Base-by-base conservation (phyloP, 2,888 invertebrate species). In the Alsophila aescularia region DNA sequence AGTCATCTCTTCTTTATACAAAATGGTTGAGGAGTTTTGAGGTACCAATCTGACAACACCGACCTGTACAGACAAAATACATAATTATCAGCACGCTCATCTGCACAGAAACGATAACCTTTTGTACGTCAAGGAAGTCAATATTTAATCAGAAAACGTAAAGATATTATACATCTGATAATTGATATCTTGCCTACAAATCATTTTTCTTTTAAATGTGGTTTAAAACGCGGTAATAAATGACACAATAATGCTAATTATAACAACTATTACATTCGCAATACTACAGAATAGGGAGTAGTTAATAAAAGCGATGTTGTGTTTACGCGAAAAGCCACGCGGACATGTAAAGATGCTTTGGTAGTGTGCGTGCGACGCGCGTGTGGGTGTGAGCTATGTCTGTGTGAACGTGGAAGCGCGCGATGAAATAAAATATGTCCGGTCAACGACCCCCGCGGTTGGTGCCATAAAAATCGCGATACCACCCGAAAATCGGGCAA, bases 361-460 rank as follows among this genome's bases (percentile, higher is more conserved):
- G 52, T 57, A 62, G 90, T 87, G 84, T 85, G 87, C 77, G 85
- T 82, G 81, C 27, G 71, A 70, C 64, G 72, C 62, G 72, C 68
- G 66, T 67, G 69, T 73, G 80, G 82, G 86, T 82, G 87, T 79
- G 85, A 76, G 82, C 75, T 72, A 76, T 78, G 69, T 80, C 85
- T 88, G 87, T 87, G 88, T 85, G 89, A 83, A 87, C 87, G 85
- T 90, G 89, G 89, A 90, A 89, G 89, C 85, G 90, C 89, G 90
- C 90, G 91, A 90, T 91, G 88, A 90, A 91, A 91, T 91, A 91
- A 91, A 91, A 90, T 90, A 90, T 90, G 91, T 90, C 87, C 90
- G 91, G 90, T 89, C 91, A 89, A 85, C 79, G 91, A 91, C 81
- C 91, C n/a, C 75, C 84, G 79, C 83, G 87, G 85, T 83, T 86